These are phyloP conservation scores for Stercorarius parasiticus DNA, from an alignment of 2,113 vertebrate species.

Conservation along the genomic window DNA sequence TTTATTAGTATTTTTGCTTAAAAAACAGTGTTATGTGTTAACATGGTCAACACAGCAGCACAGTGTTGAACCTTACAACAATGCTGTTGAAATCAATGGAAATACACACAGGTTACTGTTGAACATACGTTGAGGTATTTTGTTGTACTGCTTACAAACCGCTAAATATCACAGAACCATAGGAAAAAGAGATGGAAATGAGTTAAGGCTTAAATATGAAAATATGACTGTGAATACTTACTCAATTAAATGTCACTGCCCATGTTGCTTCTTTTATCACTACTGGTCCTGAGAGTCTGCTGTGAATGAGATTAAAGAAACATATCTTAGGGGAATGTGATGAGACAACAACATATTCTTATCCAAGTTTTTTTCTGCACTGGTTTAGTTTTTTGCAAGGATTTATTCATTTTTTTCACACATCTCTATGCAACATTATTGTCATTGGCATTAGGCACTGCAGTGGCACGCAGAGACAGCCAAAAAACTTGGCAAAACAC, in stretches of 20 bases:
- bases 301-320: not conserved
- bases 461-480: not conserved
- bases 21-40: not conserved
- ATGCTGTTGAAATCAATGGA: not conserved
- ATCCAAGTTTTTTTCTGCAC: not conserved
- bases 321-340: not conserved
- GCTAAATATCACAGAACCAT: not conserved
- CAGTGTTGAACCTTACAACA: not conserved
- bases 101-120: not conserved
- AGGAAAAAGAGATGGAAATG: not conserved
- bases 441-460: not conserved
- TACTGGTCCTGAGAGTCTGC: not conserved
- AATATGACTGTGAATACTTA: not conserved
- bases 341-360: not conserved
- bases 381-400: not conserved
- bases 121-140: not conserved
- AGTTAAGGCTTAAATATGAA: not conserved
- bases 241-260: not conserved
- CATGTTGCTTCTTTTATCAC: not conserved
- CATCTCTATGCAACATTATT: not conserved
- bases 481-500: not conserved
- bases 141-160: not conserved
- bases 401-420: not conserved
- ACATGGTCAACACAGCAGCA: not conserved
- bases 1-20: not conserved